These are phyloP conservation scores for Balanococcus diminutus DNA, from an alignment of 2,888 invertebrate species.

Conservation along the genomic window DNA sequence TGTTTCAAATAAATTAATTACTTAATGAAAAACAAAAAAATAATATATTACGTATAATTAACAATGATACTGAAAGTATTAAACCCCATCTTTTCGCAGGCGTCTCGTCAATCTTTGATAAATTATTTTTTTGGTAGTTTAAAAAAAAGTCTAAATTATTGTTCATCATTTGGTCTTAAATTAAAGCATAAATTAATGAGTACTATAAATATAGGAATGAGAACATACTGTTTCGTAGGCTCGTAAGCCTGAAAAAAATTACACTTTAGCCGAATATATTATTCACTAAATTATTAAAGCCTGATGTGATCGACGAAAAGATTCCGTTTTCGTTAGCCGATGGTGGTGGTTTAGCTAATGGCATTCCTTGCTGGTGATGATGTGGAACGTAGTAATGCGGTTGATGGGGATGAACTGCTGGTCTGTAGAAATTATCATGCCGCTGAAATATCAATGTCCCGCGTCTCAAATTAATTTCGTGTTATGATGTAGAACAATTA, in stretches of 20 bases:
- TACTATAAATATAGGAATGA: conserved; percentile 49
- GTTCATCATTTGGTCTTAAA: conserved; percentile 23
- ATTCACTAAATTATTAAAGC: conserved; percentile 77
- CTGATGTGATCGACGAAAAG: conserved; percentile 76
- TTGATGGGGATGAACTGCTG: conserved; percentile 51
- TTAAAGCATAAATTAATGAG: conserved; percentile 36
- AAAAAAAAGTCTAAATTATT: not conserved
- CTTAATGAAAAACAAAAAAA: not conserved
- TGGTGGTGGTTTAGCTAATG: conserved; percentile 61
- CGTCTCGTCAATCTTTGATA: not conserved
- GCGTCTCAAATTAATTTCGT: conserved; percentile 1
- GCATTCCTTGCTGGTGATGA: conserved; percentile 61
- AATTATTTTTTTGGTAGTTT: not conserved
- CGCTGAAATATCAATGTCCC: conserved; percentile 58
- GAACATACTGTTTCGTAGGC: conserved; percentile 44
- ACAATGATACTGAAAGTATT: conserved; percentile 33
- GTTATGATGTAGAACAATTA: not conserved
- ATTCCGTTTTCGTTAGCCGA: conserved; percentile 67
- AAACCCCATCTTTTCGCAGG: not conserved
- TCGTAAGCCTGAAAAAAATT: not conserved
- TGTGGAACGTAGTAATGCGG: conserved; percentile 61
- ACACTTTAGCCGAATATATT: conserved; percentile 72
- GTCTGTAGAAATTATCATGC: conserved; percentile 58
- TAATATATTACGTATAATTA: conserved; percentile 8
- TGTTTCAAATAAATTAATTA: conserved; percentile 21